Conservation (phyloP, 1,140 invertebrate genomes). For the Bursaphelenchus mucronatus region DNA sequence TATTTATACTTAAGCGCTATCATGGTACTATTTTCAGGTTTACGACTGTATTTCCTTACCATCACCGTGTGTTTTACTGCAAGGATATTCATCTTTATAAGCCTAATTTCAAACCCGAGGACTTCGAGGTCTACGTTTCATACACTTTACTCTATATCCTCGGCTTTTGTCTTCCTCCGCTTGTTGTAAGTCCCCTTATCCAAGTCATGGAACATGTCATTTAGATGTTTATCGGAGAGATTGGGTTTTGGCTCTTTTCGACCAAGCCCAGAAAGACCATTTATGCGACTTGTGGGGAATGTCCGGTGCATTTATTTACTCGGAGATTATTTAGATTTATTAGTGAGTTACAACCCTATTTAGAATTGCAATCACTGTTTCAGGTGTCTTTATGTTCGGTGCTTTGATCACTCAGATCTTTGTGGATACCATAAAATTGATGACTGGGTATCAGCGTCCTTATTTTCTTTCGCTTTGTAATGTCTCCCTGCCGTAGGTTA, state of each 20-base stretch:
- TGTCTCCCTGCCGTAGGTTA: slow-evolving; percentile 52
- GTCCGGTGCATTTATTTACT: slow-evolving; percentile 57
- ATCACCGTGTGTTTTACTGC: slow-evolving; percentile 56
- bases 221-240: slow-evolving; percentile 58
- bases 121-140: slow-evolving; percentile 60
- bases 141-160: slow-evolving; percentile 55
- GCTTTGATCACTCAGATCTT: slow-evolving; percentile 60
- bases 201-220: not conserved
- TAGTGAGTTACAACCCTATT: slow-evolving; percentile 35
- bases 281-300: slow-evolving; percentile 55
- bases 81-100: slow-evolving; percentile 58
- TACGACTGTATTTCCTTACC: slow-evolving; percentile 57
- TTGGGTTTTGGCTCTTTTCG: slow-evolving; percentile 61
- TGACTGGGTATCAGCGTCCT: slow-evolving; percentile 59
- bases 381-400: slow-evolving; percentile 57
- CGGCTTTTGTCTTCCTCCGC: slow-evolving; percentile 51
- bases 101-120: slow-evolving; percentile 59
- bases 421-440: slow-evolving; percentile 59
- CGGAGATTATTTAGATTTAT: slow-evolving; percentile 56
- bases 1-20: not conserved
- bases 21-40: slow-evolving; percentile 45
- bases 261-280: slow-evolving; percentile 59
- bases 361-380: slow-evolving; percentile 1
- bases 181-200: slow-evolving; percentile 50
- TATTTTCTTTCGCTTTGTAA: slow-evolving; percentile 60